Base-by-base conservation (phyloP, 1,140 invertebrate species). In the Drosophila equinoxialis region DNA sequence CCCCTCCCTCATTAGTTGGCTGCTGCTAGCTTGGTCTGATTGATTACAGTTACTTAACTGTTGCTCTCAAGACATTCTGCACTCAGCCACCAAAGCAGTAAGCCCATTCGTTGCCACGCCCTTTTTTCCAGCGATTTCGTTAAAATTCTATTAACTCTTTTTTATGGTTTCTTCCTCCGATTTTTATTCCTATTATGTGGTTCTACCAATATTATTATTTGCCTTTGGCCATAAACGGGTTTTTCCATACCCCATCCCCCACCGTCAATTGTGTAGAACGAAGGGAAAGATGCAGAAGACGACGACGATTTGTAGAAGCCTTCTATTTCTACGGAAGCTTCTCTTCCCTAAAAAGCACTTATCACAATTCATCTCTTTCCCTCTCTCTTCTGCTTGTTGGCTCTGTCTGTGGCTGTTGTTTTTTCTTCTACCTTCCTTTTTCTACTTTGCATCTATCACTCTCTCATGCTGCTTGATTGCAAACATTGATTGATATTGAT, bases 131-230 rank as follows among this genome's bases (percentile, higher is more conserved):
- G 26, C 35, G 41, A 30, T 59, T 26, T 70, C 82, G 83, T 82
- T 87, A 83, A 86, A 74, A 86, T 89, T 86, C 84, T 86, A 86
- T 86, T 86, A 79, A 72, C 77, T 51, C 62, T 37, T 73, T 71
- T 69, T 80, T 79, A 30, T 58, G 51, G 10, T 14, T 45, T 13
- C n/a, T 45, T n/a, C 6, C 7, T 48, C 30, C 5, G 45, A 48
- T 51, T 51, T 51, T 51, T 11, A 51, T 51, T 20, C 17, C 14
- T 48, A 20, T 37, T 67, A 39, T 79, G 30, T 30, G 5, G 5
- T 65, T 60, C 68, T 79, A 51, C 48, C 39, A 75, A 55, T 26
- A 42, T 65, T 41, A 23, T 54, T 14, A 8, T 33, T 65, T 70
- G 66, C 74, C 74, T 70, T 59, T 80, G 64, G 69, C 79, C 66